Base-by-base conservation (phyloP, 2,113 vertebrate species). In the Cephalopterus ornatus region DNA sequence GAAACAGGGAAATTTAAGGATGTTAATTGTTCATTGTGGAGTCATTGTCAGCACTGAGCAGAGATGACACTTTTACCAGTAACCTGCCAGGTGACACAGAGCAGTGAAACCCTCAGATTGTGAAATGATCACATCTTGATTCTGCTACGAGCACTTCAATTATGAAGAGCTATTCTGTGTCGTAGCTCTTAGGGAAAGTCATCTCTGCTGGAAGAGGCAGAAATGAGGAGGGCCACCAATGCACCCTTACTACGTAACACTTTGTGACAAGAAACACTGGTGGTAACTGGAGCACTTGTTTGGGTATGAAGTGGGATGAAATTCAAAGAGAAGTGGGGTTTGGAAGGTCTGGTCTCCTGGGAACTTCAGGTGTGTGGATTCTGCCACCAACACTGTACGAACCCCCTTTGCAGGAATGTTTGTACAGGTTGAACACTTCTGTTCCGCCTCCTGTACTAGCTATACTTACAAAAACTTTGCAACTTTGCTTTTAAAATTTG, bases 341-440 rank as follows among this genome's bases (percentile, higher is more conserved):
- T 1, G 1, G 49, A 32, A 71, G 32, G 28, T 44, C 26, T 85
- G 32, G 8, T 67, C n/a, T 85, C 49, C 35, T 58, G 59, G 7
- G 4, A 88, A 16, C 4, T 32, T 56, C 52, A 55, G 42, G 17
- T 33, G 15, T 63, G 44, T 32, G 35, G 17, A n/a, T 72, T 91
- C n/a, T 91, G 27, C 19, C 62, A 24, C 19, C 39, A 74, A 1
- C 39, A 35, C 28, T 5, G 12, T 26, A 68, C 28, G 20, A 92
- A 32, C 14, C 12, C 3, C 28, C 12, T 37, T 53, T 67, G 35
- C 42, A 88, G 47, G 17, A 35, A 44, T 8, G 28, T 58, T 62
- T 35, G 3, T 61, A 21, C 30, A 18, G 9, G 8, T 27, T 82
- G 70, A 14, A 46, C 0, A 0, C 23, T 50, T 85, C 7, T 37